Evolutionary conservation across 2,797 vertebrate genomes (phyloP), one percentile per base, ranked within the genome.

Genomic region (Sorex maritimensis): DNA sequence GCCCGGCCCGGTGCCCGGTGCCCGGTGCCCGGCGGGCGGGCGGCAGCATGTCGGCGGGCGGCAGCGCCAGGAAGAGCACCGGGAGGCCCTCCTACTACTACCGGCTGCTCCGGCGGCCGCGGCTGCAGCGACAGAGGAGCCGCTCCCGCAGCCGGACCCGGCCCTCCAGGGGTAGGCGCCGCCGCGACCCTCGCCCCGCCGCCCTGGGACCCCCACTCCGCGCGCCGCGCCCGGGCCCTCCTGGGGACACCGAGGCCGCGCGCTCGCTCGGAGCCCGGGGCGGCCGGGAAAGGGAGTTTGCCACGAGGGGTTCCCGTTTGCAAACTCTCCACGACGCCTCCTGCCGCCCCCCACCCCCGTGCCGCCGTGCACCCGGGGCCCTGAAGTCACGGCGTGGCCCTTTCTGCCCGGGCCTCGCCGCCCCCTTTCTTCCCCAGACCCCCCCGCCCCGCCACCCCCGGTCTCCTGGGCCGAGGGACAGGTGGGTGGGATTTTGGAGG

Each of bases 41-140:
- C 94, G 96, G 94, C 96, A 98, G 97, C 98, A 99, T 99, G 99
- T 99, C 99, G 74, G 98, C 99, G 96, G 98, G 99, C 96, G 98
- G 98, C 94, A 98, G 99, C 96, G 98, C 98, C 93, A 99, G 99
- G 98, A 99, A 99, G 98, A 99, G 98, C 96, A 99, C 99, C 78
- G 99, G 99, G 95, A 99, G 99, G 98, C 99, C 98, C 61, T 99
- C 99, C 0, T 99, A 99, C 98, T 99, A 99, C 98, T 99, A 99
- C 97, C 98, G 99, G 97, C 99, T 99, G 97, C 98, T 99, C 97
- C 98, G 99, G 98, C 99, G 99, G 97, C 99, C 99, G 49, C 98
- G 99, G 95, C 99, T 99, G 93, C 99, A 99, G 98, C 98, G 99
- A 96, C 99, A 99, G 98, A 99, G 99, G 55, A 99, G 99, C 98